phyloP scores from a whole-genome alignment of 2,113 vertebrate species.

The Epinephelus fuscoguttatus region DNA sequence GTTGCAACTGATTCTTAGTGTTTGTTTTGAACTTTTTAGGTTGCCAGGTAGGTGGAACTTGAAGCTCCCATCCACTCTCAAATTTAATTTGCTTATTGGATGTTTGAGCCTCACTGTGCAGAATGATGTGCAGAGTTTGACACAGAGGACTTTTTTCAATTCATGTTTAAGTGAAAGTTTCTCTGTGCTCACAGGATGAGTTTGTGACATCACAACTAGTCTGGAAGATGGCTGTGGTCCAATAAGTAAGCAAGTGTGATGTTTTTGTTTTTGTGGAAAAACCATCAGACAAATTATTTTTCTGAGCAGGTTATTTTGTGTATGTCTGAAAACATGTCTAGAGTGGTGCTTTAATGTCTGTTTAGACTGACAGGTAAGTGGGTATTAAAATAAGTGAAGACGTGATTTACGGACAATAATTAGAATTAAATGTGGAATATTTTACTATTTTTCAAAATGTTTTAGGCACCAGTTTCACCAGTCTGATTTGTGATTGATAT shows the following conservation, averaged over 20 bases:
- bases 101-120: no score
- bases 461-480: not conserved
- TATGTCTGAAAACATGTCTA: not conserved
- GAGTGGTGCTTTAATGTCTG: not conserved
- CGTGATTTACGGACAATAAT: not conserved
- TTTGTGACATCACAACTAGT: not conserved
- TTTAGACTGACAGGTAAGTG: not conserved
- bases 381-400: not conserved
- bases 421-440: not conserved
- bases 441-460: not conserved
- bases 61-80: not conserved
- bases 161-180: not conserved
- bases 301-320: not conserved
- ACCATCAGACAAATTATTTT: not conserved
- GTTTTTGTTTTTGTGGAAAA: not conserved
- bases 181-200: not conserved
- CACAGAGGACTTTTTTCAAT: not conserved
- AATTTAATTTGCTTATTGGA: not conserved
- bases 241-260: not conserved
- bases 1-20: not conserved
- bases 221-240: not conserved
- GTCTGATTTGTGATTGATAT: no score
- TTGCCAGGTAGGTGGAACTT: not conserved
- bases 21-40: not conserved
- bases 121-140: not conserved